Evolutionary conservation across 2,113 vertebrate genomes (phyloP).

Genomic region (Macquaria australasica): DNA sequence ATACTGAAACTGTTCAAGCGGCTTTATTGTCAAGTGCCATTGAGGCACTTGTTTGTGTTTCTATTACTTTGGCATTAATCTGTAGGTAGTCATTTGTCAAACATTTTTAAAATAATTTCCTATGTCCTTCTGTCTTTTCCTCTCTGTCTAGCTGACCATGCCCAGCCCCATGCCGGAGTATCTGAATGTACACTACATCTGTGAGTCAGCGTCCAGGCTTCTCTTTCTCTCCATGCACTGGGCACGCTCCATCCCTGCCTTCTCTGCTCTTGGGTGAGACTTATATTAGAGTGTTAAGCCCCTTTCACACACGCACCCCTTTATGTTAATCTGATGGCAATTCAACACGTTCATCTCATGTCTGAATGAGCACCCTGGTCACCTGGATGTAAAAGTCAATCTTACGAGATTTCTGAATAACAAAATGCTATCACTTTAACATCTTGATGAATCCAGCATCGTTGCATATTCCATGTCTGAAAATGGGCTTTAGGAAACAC

Average conservation of each 20-base stretch:
- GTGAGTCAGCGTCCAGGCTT: constrained; percentile 96
- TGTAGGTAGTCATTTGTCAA: neutral
- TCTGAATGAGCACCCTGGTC: neutral
- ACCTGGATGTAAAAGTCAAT: neutral
- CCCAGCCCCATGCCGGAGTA: constrained; percentile 98
- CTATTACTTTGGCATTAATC: neutral
- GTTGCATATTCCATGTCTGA: neutral
- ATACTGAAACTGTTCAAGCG: neutral
- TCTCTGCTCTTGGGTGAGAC: constrained; percentile 95
- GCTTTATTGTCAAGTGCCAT: neutral
- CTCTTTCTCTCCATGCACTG: constrained; percentile 99
- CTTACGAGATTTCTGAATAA: neutral
- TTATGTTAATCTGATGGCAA: neutral
- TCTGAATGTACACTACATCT: constrained; percentile 99
- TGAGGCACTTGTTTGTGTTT: neutral
- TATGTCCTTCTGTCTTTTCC: constrained; percentile 26
- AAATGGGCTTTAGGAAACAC: neutral
- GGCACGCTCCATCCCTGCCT: constrained; percentile 98
- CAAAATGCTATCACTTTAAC: too few relatives aligned
- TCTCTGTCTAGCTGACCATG: constrained; percentile 92
- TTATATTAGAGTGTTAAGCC: neutral
- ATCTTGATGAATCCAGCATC: neutral
- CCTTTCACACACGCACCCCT: neutral
- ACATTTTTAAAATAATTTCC: neutral
- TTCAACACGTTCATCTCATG: neutral